phyloP scores from a whole-genome alignment of 1,140 invertebrate species.

The Dendroctonus ponderosae region DNA sequence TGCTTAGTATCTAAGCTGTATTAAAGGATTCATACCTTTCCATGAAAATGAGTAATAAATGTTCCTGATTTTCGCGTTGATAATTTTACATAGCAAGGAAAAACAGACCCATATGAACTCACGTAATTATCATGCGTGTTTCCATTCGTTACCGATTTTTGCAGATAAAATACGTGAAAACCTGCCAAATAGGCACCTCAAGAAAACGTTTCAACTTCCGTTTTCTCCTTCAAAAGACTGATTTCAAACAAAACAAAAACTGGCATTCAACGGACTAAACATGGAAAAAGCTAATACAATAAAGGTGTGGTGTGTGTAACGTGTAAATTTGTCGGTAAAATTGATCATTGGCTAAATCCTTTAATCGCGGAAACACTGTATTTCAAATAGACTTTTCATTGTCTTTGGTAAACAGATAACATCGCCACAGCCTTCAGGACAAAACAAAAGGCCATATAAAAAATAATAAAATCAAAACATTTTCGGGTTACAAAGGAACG shows the following conservation, averaged over 20 bases:
- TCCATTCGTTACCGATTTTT: no score
- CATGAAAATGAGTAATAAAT: no score
- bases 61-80: no score
- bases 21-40: no score
- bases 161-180: no score
- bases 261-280: constrained; percentile 9
- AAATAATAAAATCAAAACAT: constrained; percentile 1
- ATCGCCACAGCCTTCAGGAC: constrained; percentile 29
- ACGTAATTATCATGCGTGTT: no score
- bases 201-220: no score
- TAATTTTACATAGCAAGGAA: no score
- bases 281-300: constrained; percentile 20
- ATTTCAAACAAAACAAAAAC: constrained; percentile 7
- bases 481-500: no score
- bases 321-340: constrained; percentile 17
- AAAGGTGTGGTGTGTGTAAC: constrained; percentile 25
- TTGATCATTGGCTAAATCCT: not conserved
- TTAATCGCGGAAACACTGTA: not conserved
- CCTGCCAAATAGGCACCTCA: no score
- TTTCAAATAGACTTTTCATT: not conserved
- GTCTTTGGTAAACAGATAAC: constrained; percentile 13
- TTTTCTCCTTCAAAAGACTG: not conserved
- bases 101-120: no score
- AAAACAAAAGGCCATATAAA: constrained; percentile 27
- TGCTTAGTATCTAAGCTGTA: no score